A percentile compares a stretch with the other conserved stretches of the same genome.
Conservation (phyloP, 2,888 invertebrate species). For the Sipunculus nudus region DNA sequence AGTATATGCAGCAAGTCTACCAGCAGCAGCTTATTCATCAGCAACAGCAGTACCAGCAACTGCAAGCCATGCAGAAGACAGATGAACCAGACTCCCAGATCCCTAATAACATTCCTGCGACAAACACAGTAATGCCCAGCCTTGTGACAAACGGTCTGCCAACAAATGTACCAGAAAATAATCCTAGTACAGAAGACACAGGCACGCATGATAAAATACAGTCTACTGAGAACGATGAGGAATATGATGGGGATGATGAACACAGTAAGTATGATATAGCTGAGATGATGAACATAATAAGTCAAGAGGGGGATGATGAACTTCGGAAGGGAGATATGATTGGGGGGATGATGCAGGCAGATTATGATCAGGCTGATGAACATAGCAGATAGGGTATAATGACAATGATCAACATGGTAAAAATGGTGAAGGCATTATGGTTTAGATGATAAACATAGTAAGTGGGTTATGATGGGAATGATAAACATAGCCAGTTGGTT, state of each 20-base stretch:
- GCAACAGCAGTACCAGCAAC: conserved; percentile 69
- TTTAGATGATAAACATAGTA: no score
- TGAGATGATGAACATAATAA: background rate
- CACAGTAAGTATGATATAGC: background rate
- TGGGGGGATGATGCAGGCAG: no score
- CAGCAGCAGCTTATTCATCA: conserved; percentile 66
- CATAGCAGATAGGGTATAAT: no score
- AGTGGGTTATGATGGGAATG: no score
- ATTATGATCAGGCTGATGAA: no score
- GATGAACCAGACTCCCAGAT: background rate
- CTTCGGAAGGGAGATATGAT: no score
- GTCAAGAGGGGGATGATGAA: no score
- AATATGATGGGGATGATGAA: conserved; percentile 1
- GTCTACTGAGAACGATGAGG: background rate
- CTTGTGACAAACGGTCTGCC: background rate
- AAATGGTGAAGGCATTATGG: no score
- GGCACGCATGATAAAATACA: background rate
- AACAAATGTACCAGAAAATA: background rate
- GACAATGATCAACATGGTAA: no score
- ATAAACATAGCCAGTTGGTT: no score
- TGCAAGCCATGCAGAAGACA: conserved; percentile 40
- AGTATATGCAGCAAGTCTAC: conserved; percentile 95
- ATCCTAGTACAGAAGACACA: no score
- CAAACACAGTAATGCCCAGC: background rate
- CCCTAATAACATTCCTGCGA: background rate